phyloP scores from a whole-genome alignment of 2,797 vertebrate genomes.

The Graptemys geographica region DNA sequence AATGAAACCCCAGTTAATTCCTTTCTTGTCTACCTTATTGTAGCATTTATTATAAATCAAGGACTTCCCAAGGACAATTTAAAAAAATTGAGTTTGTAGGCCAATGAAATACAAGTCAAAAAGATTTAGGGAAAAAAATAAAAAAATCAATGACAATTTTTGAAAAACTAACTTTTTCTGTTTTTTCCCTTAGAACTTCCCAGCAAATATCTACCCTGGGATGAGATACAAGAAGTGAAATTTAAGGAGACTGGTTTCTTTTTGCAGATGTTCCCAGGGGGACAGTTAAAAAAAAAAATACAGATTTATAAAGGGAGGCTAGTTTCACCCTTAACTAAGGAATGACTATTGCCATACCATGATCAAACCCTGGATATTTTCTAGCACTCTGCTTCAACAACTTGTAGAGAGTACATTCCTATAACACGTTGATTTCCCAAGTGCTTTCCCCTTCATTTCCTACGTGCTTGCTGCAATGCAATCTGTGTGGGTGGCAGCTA shows the following conservation, averaged over 20 bases:
- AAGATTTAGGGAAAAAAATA: not conserved
- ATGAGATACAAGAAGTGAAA: not conserved
- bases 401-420: slow-evolving; percentile 10
- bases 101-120: not conserved
- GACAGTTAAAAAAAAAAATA: not conserved
- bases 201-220: not conserved
- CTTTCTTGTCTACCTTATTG: not conserved
- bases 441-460: slow-evolving; percentile 21
- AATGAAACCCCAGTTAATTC: not conserved
- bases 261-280: not conserved
- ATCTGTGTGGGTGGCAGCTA: not conserved
- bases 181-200: not conserved
- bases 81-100: not conserved
- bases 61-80: not conserved
- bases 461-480: not conserved
- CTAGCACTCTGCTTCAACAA: not conserved
- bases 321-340: not conserved
- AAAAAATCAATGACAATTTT: not conserved
- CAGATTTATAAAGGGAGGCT: not conserved
- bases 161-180: not conserved
- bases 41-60: not conserved
- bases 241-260: not conserved
- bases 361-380: not conserved
- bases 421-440: not conserved
- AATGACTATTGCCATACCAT: slow-evolving; percentile 11